Conservation (phyloP, 2,113 vertebrate species). For the Andinoacara biseriatus region DNA sequence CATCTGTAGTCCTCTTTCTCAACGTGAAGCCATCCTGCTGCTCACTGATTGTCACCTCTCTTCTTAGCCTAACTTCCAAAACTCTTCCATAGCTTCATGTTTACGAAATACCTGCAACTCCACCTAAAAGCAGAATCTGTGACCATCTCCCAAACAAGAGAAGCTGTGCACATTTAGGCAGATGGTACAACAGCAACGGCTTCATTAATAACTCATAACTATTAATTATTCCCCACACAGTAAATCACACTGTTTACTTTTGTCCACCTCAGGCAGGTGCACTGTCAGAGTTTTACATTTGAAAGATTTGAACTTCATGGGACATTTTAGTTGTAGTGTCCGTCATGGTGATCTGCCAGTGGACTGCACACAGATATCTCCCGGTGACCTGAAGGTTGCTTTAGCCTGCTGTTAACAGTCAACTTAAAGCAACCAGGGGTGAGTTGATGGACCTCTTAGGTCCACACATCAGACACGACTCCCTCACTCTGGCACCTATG, state of each 20-base stretch:
- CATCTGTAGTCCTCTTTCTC: background rate
- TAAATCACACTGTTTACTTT: background rate
- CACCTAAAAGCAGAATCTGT: background rate
- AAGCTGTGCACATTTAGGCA: background rate
- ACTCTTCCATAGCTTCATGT: background rate
- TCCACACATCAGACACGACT: background rate
- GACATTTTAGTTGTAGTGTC: background rate
- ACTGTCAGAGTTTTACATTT: background rate
- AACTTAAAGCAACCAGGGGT: background rate
- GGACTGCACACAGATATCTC: background rate
- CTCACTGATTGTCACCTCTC: background rate
- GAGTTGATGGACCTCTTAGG: background rate
- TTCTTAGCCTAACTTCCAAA: background rate
- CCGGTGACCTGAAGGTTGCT: background rate
- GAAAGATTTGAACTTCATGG: background rate
- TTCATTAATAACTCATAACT: background rate
- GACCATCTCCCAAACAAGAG: background rate
- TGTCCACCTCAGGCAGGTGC: background rate
- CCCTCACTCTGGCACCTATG: background rate
- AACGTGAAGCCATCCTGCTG: rapidly evolving
- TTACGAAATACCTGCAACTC: background rate
- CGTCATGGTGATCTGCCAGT: background rate
- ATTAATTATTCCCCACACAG: background rate
- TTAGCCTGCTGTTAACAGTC: background rate
- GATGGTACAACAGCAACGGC: no score